These are phyloP conservation scores for Pangasius sanitwongsei DNA, from an alignment of 2,797 vertebrate genomes.

Conservation along the genomic window DNA sequence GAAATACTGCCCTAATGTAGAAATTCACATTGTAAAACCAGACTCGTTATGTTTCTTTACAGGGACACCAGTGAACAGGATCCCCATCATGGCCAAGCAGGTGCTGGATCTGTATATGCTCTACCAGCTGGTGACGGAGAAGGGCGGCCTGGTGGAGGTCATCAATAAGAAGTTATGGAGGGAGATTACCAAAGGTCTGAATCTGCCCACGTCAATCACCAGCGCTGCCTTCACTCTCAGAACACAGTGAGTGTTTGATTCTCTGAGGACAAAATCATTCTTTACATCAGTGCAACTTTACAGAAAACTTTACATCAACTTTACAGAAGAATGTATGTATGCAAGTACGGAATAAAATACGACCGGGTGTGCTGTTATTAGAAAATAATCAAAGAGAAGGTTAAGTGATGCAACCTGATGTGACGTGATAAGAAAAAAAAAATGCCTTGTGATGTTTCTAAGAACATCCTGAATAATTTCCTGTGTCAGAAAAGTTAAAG, in stretches of 20 bases:
- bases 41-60: conserved; percentile 27
- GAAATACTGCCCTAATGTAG: neutral
- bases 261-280: neutral
- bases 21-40: neutral
- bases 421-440: neutral
- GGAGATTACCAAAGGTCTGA: conserved; percentile 97
- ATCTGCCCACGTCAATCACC: conserved; percentile 97
- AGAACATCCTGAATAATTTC: neutral
- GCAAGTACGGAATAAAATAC: neutral
- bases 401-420: neutral
- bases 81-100: conserved; percentile 99
- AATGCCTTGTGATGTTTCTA: neutral
- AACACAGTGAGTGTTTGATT: conserved; percentile 85
- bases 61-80: conserved; percentile 97
- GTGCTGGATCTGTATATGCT: conserved; percentile 97
- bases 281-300: neutral
- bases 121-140: conserved; percentile 95
- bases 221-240: conserved; percentile 97
- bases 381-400: neutral
- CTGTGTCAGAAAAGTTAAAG: neutral
- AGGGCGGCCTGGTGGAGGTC: conserved; percentile 95
- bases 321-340: neutral
- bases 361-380: neutral
- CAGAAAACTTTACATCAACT: neutral
- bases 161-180: conserved; percentile 99